Evolutionary conservation across 2,113 vertebrate genomes (phyloP).

Genomic region (Cynocephalus volans): DNA sequence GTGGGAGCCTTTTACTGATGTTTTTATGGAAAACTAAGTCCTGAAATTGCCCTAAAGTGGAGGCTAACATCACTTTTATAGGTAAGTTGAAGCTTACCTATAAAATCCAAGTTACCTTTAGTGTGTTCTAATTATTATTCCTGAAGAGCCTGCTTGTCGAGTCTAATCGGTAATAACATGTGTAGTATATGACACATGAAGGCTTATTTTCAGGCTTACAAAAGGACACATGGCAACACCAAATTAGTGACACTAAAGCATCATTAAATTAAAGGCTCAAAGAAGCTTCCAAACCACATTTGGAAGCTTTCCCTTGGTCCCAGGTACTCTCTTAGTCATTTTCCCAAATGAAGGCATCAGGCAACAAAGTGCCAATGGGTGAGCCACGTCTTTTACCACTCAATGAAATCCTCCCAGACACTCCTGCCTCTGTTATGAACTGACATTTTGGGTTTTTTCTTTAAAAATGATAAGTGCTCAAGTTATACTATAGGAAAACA

Average conservation of each 20-base stretch:
- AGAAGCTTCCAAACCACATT: neutral
- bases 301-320: neutral
- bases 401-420: neutral
- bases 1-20: neutral
- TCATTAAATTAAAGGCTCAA: conserved; percentile 15
- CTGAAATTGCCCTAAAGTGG: neutral
- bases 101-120: neutral
- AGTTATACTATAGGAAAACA: neutral
- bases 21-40: neutral
- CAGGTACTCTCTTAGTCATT: neutral
- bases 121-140: conserved; percentile 5
- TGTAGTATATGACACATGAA: neutral
- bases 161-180: neutral
- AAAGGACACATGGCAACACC: neutral
- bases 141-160: neutral
- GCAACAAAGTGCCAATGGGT: neutral
- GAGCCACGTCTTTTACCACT: neutral
- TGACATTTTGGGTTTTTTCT: neutral
- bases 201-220: conserved; percentile 18
- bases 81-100: conserved; percentile 38
- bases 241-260: neutral
- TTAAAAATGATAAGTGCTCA: conserved; percentile 21
- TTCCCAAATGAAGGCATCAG: neutral
- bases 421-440: conserved; percentile 3
- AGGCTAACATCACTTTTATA: neutral